Evolutionary conservation across 64 coral and sea anemone species (phyloP).

Genomic region (Montipora capricornis): DNA sequence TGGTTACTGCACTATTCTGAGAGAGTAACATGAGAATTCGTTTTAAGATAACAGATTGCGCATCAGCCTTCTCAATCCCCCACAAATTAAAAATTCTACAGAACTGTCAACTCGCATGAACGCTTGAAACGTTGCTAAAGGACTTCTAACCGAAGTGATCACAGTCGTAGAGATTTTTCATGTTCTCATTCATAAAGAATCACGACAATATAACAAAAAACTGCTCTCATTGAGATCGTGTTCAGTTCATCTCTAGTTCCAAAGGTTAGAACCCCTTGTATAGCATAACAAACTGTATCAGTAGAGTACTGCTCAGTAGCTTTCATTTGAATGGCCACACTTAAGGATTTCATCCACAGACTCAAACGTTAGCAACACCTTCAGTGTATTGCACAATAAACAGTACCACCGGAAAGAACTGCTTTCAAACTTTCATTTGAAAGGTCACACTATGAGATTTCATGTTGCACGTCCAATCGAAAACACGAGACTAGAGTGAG

Average conservation of each 20-base stretch:
- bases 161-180: neutral
- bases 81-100: neutral
- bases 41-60: conserved; percentile 25
- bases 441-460: neutral
- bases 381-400: neutral
- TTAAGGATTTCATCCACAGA: neutral
- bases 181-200: too few relatives aligned
- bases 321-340: neutral
- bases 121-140: neutral
- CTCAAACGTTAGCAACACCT: neutral
- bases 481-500: neutral
- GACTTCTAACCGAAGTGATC: neutral
- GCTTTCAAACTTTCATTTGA: neutral
- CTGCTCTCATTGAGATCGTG: neutral
- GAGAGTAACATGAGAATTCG: conserved; percentile 51
- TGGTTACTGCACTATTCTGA: neutral
- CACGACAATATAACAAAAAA: too few relatives aligned
- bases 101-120: neutral
- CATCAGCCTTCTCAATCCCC: neutral
- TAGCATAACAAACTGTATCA: too few relatives aligned
- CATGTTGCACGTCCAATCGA: neutral
- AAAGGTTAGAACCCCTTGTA: too few relatives aligned
- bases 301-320: neutral
- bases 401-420: neutral
- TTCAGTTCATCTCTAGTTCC: too few relatives aligned